These are phyloP conservation scores for Ypsolopha sequella DNA, from an alignment of 2,888 invertebrate species.

Conservation along the genomic window DNA sequence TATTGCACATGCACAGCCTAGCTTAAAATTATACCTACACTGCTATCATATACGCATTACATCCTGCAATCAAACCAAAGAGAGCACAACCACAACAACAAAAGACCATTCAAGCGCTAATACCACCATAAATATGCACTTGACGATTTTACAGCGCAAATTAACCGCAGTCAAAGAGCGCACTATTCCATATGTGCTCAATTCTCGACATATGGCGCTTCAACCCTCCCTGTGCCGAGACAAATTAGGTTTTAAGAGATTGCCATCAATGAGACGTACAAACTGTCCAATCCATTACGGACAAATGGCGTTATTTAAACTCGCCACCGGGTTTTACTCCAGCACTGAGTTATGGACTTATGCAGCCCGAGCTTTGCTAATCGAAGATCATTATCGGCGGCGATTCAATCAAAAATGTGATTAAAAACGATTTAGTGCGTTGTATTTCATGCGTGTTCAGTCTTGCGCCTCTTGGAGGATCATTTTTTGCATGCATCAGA, in stretches of 20 bases:
- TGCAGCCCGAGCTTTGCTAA: constrained; percentile 26
- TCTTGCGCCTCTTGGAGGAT: no score
- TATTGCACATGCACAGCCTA: background rate
- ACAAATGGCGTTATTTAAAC: constrained; percentile 56
- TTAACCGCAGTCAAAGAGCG: constrained; percentile 5
- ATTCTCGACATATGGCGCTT: constrained; percentile 55
- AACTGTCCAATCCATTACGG: constrained; percentile 56
- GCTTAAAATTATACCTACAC: background rate
- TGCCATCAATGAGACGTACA: constrained; percentile 44
- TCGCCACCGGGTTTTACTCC: constrained; percentile 6
- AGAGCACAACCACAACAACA: background rate
- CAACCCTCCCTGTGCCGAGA: constrained; percentile 21
- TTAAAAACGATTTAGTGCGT: constrained; percentile 46
- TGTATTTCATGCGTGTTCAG: constrained; percentile 10
- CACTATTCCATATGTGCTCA: constrained; percentile 14
- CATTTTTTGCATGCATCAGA: no score
- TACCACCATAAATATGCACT: constrained; percentile 7
- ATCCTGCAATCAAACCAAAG: background rate
- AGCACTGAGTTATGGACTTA: background rate
- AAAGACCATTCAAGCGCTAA: background rate
- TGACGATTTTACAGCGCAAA: constrained; percentile 4
- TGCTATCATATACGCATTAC: background rate
- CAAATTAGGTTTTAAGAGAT: constrained; percentile 63
- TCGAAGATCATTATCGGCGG: constrained; percentile 53
- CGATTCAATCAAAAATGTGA: constrained; percentile 56